Percentiles rank a stretch among this genome's conserved stretches.
Conservation (phyloP, 2,888 invertebrate genomes). For the Micoletzkya japonica region DNA sequence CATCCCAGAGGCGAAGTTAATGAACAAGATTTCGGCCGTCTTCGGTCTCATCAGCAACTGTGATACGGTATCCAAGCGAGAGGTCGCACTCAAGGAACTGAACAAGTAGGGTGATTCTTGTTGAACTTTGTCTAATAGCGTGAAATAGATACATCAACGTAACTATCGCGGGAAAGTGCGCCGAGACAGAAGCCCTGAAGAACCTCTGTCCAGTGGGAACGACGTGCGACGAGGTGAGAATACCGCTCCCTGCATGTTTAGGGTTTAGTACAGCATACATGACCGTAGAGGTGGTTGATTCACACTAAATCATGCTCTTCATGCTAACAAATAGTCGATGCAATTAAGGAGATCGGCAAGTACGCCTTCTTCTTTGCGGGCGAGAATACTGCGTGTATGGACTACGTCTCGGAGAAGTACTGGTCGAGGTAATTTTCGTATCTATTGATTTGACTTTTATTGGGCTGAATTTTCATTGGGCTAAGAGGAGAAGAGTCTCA, state of each 20-base stretch:
- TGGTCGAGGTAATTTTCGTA: conserved; percentile 34
- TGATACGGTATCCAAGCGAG: conserved; percentile 46
- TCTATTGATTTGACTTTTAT: background rate
- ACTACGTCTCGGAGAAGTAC: conserved; percentile 62
- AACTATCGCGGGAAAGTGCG: conserved; percentile 55
- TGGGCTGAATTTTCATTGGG: background rate
- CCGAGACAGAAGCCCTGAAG: conserved; percentile 29
- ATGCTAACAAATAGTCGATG: no score
- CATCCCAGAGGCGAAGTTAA: background rate
- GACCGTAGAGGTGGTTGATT: no score
- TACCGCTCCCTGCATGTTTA: no score
- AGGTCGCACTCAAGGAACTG: conserved; percentile 46
- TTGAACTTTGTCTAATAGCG: conserved; percentile 1
- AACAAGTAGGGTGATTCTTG: conserved; percentile 38
- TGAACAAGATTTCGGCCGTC: conserved; percentile 13
- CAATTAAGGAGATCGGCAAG: conserved; percentile 26
- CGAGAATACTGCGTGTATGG: conserved; percentile 58
- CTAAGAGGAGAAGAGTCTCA: background rate
- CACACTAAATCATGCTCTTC: no score
- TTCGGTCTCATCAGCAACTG: conserved; percentile 63
- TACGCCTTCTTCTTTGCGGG: conserved; percentile 58
- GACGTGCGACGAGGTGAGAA: conserved; percentile 20
- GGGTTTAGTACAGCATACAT: no score
- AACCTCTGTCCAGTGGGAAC: conserved; percentile 40
- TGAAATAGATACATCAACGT: conserved; percentile 50